A percentile compares a stretch with the other conserved stretches of the same genome.
Conservation (phyloP, 1,140 invertebrate genomes). For the Scaptomyza pallida region DNA sequence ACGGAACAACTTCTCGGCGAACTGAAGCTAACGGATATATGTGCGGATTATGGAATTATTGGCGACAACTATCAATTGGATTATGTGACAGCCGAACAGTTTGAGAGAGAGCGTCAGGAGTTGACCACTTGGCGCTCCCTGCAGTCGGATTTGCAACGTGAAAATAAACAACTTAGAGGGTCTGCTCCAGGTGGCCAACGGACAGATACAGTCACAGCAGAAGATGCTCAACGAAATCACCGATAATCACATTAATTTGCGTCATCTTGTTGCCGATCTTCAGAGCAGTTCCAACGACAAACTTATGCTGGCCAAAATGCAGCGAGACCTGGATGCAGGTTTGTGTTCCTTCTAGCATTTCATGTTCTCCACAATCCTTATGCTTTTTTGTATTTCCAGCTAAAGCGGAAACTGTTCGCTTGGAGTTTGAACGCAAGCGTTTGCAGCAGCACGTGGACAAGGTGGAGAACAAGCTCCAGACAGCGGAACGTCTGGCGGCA, state of each 20-base stretch:
- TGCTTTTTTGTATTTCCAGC: constrained; percentile 33
- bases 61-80: constrained; percentile 70
- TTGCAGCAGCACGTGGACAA: constrained; percentile 46
- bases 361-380: not conserved
- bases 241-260: constrained; percentile 78
- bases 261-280: constrained; percentile 81
- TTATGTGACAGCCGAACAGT: constrained; percentile 68
- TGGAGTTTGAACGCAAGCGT: constrained; percentile 59
- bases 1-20: constrained; percentile 62
- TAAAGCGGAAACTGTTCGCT: constrained; percentile 60
- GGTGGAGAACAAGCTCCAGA: constrained; percentile 40
- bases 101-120: constrained; percentile 54
- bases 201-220: constrained; percentile 82
- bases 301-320: constrained; percentile 72
- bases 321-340: constrained; percentile 76
- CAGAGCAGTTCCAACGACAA: constrained; percentile 78
- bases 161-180: constrained; percentile 84
- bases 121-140: constrained; percentile 49
- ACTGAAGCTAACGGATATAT: constrained; percentile 53
- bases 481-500: constrained; percentile 33
- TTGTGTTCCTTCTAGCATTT: not conserved
- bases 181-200: constrained; percentile 80
- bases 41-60: constrained; percentile 73
- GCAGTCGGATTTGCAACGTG: constrained; percentile 65
- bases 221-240: constrained; percentile 77